Base-by-base conservation (phyloP, 2,888 invertebrate genomes). In the Pollenia griseotomentosa region DNA sequence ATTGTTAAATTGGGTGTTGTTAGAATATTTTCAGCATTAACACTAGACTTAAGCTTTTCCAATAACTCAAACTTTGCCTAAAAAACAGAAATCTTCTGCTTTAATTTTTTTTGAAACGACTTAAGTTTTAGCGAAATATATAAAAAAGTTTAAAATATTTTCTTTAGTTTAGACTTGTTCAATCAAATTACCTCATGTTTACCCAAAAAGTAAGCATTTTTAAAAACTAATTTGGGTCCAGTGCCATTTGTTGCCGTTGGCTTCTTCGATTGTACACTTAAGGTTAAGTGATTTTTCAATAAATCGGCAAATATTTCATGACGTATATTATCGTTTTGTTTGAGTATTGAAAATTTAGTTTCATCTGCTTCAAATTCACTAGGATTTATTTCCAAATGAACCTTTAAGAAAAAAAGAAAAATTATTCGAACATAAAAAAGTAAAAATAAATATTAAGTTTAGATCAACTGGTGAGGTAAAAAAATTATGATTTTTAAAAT, bases 371-470 rank as follows among this genome's bases (percentile, higher is more conserved):
- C 95, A 90, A 95, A 96, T 89, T 96, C 95, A 68, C 93, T 94
- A 0, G 97, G 97, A 92, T 96, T 96, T 0, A 96, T 95, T 93
- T 97, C 97, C 89, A 97, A 94, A 91, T 97, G 97, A 65, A 97
- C 97, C 96, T 97, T 92, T 9, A 92, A 85, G 82, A 85, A 74
- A 81, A 85, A 74, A 81, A 65, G 6, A 40, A 46, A 23, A 19
- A 10, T 14, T 33, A 59, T 59, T 33, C 0, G 19, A 48, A 46
- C 10, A 7, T 44, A 42, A 16, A 63, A 63, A 40, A 48, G 42
- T 33, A 48, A 19, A 6, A n/a, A 7, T 16, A 16, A n/a, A 40
- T 42, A 59, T n/a, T 14, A 0, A 14, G 33, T 19, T 19, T 33
- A 33, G 33, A 33, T 4, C 6, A 33, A 33, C 33, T 2, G 4